phyloP scores from a whole-genome alignment of 2,888 invertebrate species.

The Agrilus cyanescens region DNA sequence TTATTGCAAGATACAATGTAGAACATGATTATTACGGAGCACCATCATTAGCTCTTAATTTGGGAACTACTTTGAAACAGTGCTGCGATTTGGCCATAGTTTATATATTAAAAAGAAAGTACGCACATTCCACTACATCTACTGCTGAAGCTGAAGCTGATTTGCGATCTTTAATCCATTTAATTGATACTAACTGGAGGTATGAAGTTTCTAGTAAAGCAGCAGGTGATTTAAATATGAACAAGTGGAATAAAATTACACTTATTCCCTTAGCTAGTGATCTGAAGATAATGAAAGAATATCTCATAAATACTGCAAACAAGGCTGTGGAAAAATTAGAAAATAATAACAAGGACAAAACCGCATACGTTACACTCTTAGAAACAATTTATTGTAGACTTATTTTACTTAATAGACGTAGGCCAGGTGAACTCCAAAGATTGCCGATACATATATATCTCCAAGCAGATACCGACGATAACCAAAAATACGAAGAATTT shows the following conservation, averaged over 20 bases:
- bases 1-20: slow-evolving; percentile 7
- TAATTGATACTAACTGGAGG: slow-evolving; percentile 9
- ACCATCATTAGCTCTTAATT: slow-evolving; percentile 7
- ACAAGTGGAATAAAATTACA: slow-evolving; percentile 13
- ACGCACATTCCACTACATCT: slow-evolving; percentile 3
- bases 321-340: not conserved
- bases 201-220: slow-evolving; percentile 8
- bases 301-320: not conserved
- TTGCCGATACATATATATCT: not conserved
- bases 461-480: too few species aligned
- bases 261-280: slow-evolving; percentile 11
- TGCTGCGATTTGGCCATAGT: slow-evolving; percentile 7
- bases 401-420: not conserved
- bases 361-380: too few species aligned
- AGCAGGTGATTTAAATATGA: slow-evolving; percentile 12
- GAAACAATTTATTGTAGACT: not conserved
- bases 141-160: slow-evolving; percentile 1
- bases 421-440: slow-evolving; percentile 1
- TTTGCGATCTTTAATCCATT: too few species aligned
- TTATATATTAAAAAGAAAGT: slow-evolving; percentile 6
- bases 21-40: slow-evolving; percentile 4
- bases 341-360: not conserved
- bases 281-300: not conserved
- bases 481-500: too few species aligned
- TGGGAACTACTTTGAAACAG: slow-evolving; percentile 11